A percentile compares a stretch with the other conserved stretches of the same genome.
These are phyloP conservation scores for Hippocampus barbouri DNA, from an alignment of 2,113 vertebrate genomes.

Conservation along the genomic window DNA sequence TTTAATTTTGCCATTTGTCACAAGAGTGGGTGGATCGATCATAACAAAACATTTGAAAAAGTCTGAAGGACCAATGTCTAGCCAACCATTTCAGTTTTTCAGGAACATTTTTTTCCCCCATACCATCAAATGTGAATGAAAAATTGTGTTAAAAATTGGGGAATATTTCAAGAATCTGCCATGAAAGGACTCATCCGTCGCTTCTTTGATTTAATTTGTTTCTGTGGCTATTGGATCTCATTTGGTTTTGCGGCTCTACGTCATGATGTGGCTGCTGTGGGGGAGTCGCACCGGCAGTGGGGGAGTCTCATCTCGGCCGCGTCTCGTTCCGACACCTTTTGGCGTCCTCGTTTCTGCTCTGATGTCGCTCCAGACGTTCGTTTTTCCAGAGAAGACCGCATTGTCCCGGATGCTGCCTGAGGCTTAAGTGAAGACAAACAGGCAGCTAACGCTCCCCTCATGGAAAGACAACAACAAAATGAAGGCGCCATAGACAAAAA, in stretches of 20 bases:
- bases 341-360: constrained; percentile 18
- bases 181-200: too few species aligned
- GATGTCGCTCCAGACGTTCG: constrained; percentile 45
- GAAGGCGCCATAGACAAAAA: neutral
- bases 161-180: too few species aligned
- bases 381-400: constrained; percentile 42
- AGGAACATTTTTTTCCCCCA: too few species aligned
- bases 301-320: neutral
- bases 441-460: constrained; percentile 13
- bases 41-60: too few species aligned
- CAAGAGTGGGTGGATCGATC: too few species aligned
- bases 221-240: neutral
- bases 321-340: neutral
- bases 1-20: too few species aligned
- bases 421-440: constrained; percentile 43
- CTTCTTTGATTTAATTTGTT: neutral
- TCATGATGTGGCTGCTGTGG: neutral
- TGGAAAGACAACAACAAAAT: constrained; percentile 4
- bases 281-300: neutral
- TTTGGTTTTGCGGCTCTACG: neutral
- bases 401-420: constrained; percentile 46
- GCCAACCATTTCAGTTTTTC: too few species aligned
- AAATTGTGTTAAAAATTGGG: too few species aligned
- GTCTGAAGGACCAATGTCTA: too few species aligned
- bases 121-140: too few species aligned